These are phyloP conservation scores for Temnothorax longispinosus DNA, from an alignment of 1,140 invertebrate genomes.

Conservation along the genomic window DNA sequence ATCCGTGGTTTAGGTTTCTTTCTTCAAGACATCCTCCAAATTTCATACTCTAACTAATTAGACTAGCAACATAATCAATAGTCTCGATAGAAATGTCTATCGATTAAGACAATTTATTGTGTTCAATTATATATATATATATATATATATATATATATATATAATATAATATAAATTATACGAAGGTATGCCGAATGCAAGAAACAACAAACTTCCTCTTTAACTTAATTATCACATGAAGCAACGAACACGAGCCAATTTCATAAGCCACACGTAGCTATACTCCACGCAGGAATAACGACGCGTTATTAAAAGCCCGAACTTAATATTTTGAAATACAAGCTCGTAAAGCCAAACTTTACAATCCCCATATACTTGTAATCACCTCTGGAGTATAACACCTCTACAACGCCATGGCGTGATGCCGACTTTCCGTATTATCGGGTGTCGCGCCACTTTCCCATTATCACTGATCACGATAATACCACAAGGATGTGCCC, in stretches of 20 bases:
- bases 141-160: too few species aligned
- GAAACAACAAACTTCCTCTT: not conserved
- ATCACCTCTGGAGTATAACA: conserved; percentile 64
- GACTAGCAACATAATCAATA: not conserved
- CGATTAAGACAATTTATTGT: not conserved
- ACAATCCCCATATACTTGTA: conserved; percentile 73
- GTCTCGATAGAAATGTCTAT: not conserved
- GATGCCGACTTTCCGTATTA: conserved; percentile 27
- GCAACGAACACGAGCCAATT: too few species aligned
- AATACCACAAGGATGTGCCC: conserved; percentile 1
- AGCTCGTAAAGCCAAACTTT: conserved; percentile 76
- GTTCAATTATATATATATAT: too few species aligned
- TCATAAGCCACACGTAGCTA: too few species aligned
- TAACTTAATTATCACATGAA: not conserved
- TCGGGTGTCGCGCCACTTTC: conserved; percentile 52
- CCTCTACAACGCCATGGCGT: not conserved
- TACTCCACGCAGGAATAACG: conserved; percentile 51
- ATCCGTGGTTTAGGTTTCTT: not conserved
- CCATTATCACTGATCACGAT: conserved; percentile 60
- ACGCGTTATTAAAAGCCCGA: conserved; percentile 76
- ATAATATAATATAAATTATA: too few species aligned
- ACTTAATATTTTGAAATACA: conserved; percentile 74
- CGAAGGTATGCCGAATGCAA: not conserved
- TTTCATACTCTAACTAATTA: not conserved
- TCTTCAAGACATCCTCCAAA: not conserved